Evolutionary conservation across 2,113 vertebrate species (phyloP), one percentile per base, ranked within the genome.

Genomic region (Pelecanoides urinatrix): DNA sequence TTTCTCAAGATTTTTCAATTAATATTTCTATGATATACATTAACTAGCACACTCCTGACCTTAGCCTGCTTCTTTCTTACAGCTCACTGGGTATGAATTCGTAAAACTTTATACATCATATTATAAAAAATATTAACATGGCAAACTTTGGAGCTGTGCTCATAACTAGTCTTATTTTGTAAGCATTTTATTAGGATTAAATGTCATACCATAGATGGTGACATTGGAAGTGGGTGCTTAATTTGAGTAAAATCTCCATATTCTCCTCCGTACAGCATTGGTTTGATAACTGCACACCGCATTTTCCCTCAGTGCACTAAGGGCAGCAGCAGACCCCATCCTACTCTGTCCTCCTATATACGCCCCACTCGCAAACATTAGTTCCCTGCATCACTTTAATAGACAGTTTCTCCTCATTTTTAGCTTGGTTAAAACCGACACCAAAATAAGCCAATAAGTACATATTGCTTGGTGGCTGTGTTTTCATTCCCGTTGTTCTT

Each of bases 141-240:
- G 36, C 56, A 76, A 68, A 68, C 18, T 92, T 83, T 32, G 27
- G 70, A 62, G 77, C 77, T 91, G 25, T 49, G 61, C 90, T 77
- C 55, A 38, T 58, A 81, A 22, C 74, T 80, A 71, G 32, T 80
- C 71, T 8, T 62, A 47, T 10, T 58, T 18, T 70, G 59, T 22
- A 81, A 91, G 94, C 36, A 59, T 86, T 79, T 92, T 74, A 16
- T 55, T 78, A 91, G 72, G 89, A 89, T 56, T 32, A 92, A 94
- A 92, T 95, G 86, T 92, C 86, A 67, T 63, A 80, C 13, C 47
- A 89, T 89, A 96, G 93, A 94, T 89, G 86, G 96, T 75, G 80
- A 56, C 83, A 87, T 15, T 74, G 80, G 82, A 70, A 67, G 71
- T 56, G 79, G 65, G 44, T 59, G 76, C 93, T 67, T 58, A 7